Conservation (phyloP, 2,888 invertebrate genomes). For the Cheilosia grossa region DNA sequence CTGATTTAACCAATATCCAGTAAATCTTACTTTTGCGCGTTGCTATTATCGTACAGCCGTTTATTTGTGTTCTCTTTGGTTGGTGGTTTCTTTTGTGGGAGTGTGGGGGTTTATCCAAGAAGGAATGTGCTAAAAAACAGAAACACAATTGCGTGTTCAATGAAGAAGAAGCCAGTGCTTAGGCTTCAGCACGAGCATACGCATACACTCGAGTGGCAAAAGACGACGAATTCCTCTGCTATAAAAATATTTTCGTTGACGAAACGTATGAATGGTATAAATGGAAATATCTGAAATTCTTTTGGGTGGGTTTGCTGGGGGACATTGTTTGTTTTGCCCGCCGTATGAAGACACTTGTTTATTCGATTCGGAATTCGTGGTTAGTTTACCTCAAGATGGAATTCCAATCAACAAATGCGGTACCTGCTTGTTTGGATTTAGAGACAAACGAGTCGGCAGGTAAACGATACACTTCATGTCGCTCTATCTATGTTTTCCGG, state of each 20-base stretch:
- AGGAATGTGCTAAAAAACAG: conserved; percentile 17
- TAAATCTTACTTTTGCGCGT: conserved; percentile 2
- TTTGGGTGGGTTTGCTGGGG: conserved; percentile 4
- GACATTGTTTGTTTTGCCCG: conserved; percentile 14
- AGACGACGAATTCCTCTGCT: no score
- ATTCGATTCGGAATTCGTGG: conserved; percentile 10
- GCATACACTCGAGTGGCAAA: not conserved
- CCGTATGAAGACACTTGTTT: not conserved
- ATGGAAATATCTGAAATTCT: conserved; percentile 20
- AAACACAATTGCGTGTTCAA: not conserved
- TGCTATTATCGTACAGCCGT: not conserved
- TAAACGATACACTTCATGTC: no score
- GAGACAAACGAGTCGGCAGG: no score
- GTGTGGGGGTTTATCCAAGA: conserved; percentile 2
- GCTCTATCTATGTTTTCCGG: no score
- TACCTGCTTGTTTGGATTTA: not conserved
- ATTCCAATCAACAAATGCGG: not conserved
- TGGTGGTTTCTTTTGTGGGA: conserved; percentile 12
- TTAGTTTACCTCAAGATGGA: not conserved
- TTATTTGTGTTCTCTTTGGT: not conserved
- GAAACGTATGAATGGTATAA: no score
- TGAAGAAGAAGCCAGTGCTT: no score
- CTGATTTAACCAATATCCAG: conserved; percentile 6
- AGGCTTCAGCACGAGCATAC: conserved; percentile 20
- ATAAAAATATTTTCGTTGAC: no score